These are phyloP conservation scores for Sula dactylatra DNA, from an alignment of 2,113 vertebrate genomes.

Conservation along the genomic window DNA sequence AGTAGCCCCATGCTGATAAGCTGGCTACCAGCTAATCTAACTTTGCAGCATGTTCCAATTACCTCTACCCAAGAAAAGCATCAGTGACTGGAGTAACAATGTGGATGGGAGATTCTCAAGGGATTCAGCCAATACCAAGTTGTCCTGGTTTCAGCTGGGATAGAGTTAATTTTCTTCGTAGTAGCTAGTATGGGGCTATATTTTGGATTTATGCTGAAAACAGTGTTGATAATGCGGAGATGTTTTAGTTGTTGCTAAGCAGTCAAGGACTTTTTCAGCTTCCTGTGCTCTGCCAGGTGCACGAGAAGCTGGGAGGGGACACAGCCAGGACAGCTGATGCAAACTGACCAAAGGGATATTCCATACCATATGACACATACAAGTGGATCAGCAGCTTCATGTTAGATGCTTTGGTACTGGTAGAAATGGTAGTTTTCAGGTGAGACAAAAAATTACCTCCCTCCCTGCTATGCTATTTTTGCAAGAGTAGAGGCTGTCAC, in stretches of 20 bases:
- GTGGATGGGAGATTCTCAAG: background rate
- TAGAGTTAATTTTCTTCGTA: too few species aligned
- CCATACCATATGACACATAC: too few species aligned
- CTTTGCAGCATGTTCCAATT: background rate
- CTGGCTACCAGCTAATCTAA: background rate
- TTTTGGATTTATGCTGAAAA: too few species aligned
- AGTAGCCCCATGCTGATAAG: background rate
- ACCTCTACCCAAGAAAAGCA: background rate
- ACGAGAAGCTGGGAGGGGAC: too few species aligned
- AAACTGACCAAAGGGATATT: too few species aligned
- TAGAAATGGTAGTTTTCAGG: background rate
- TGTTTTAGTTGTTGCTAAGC: too few species aligned
- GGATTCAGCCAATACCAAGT: background rate
- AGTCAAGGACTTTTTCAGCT: too few species aligned
- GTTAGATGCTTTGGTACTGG: background rate
- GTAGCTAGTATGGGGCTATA: too few species aligned
- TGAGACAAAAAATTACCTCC: background rate
- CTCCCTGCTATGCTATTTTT: background rate
- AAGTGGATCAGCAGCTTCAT: background rate
- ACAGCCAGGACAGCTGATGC: too few species aligned
- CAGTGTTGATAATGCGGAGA: too few species aligned
- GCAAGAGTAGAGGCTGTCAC: background rate
- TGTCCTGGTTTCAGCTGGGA: too few species aligned
- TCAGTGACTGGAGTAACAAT: background rate
- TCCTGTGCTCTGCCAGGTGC: too few species aligned